phyloP scores from a whole-genome alignment of 2,113 vertebrate species.

The Cryptoleucopteryx plumbea region DNA sequence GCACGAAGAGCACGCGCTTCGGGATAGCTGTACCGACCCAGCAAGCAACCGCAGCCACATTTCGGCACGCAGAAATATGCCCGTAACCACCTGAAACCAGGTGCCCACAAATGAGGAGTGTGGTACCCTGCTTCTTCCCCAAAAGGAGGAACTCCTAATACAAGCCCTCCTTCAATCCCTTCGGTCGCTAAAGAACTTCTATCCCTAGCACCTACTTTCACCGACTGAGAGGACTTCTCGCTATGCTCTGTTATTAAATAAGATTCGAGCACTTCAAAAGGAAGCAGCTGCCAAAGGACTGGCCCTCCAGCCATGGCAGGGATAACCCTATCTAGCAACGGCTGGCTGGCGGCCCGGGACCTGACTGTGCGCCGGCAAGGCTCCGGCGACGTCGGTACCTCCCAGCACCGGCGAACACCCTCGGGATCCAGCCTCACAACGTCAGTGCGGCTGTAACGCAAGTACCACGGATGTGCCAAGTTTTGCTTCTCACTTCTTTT shows the following conservation, averaged over 20 bases:
- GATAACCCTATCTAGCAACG: neutral
- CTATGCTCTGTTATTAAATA: neutral
- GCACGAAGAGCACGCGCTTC: fast-evolving
- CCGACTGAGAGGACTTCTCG: neutral
- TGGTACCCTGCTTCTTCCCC: neutral
- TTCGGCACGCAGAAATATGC: fast-evolving
- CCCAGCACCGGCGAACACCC: neutral
- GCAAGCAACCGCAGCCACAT: neutral
- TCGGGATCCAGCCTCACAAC: neutral
- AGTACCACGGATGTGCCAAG: fast-evolving
- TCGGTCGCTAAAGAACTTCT: neutral
- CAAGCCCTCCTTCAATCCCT: neutral
- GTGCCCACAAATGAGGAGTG: neutral
- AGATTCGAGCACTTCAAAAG: neutral
- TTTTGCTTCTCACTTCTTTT: neutral
- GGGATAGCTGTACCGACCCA: fast-evolving
- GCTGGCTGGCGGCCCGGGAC: neutral
- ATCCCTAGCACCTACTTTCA: neutral
- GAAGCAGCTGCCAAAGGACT: neutral
- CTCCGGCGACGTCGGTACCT: neutral
- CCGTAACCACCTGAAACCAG: neutral
- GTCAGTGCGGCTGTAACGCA: neutral
- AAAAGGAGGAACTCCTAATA: neutral
- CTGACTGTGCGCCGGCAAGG: neutral
- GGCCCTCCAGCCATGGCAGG: slow-evolving; percentile 22